These are phyloP conservation scores for Aspidiotus rigidus DNA, from an alignment of 2,888 invertebrate genomes.

Conservation along the genomic window DNA sequence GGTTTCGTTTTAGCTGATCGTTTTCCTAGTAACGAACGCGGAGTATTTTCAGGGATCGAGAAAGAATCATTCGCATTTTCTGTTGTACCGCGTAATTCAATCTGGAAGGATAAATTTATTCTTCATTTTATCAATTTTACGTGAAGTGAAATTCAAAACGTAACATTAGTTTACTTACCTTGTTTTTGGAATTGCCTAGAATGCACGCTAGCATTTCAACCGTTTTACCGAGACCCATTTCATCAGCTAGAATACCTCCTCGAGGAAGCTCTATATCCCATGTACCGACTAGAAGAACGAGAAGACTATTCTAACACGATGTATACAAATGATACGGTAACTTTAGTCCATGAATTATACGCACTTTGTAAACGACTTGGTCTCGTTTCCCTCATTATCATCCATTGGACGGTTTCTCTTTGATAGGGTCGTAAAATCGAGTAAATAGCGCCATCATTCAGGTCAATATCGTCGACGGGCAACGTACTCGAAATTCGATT, in stretches of 20 bases:
- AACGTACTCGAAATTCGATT: slow-evolving; percentile 9
- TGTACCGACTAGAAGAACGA: slow-evolving; percentile 61
- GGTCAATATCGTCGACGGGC: neutral
- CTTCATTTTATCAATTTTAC: too few species aligned
- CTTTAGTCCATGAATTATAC: neutral
- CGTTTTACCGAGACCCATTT: slow-evolving; percentile 94
- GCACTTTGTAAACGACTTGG: neutral
- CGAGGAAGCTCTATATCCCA: slow-evolving; percentile 73
- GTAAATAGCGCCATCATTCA: slow-evolving; percentile 44
- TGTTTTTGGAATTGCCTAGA: slow-evolving; percentile 15
- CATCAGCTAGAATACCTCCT: slow-evolving; percentile 92
- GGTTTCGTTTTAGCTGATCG: neutral
- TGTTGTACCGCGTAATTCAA: neutral
- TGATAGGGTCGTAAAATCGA: slow-evolving; percentile 58
- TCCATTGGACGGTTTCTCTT: slow-evolving; percentile 57
- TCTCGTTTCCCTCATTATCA: slow-evolving; percentile 51
- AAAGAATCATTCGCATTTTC: too few species aligned
- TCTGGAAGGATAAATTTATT: neutral
- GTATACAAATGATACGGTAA: neutral
- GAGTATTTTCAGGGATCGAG: neutral
- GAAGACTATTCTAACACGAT: neutral
- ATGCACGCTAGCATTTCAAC: slow-evolving; percentile 74
- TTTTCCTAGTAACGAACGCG: neutral
- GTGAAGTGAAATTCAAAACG: too few species aligned
- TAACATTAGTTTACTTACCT: neutral